Conservation (phyloP, 2,797 vertebrate species). For the Enteromius treurensis region DNA sequence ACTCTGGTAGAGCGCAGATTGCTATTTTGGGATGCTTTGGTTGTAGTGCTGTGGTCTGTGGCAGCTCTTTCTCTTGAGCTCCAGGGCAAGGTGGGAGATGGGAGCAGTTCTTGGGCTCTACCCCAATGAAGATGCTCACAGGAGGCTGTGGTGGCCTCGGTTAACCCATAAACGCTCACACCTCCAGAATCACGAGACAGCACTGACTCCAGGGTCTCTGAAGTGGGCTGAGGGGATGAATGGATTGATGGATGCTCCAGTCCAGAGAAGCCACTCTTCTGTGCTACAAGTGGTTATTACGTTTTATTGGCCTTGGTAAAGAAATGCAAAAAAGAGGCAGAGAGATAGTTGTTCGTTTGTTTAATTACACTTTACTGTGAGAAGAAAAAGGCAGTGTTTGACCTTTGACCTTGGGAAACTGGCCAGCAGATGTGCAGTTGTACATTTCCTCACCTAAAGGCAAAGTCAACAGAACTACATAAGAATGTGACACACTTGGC, state of each 20-base stretch:
- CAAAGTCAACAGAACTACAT: slow-evolving; percentile 9
- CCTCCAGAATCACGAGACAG: slow-evolving; percentile 7
- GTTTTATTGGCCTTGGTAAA: slow-evolving; percentile 22
- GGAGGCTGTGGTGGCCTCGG: not conserved
- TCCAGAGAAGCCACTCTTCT: slow-evolving; percentile 4
- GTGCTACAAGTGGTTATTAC: slow-evolving; percentile 9
- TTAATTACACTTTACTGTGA: slow-evolving; percentile 25
- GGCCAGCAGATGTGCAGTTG: not conserved
- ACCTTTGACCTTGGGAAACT: slow-evolving; percentile 10
- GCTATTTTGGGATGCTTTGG: slow-evolving; percentile 40
- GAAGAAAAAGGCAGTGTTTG: slow-evolving; percentile 27
- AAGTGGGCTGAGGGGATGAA: slow-evolving; percentile 7
- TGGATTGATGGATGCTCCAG: slow-evolving; percentile 2
- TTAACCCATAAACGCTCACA: slow-evolving; percentile 19
- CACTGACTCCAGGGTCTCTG: not conserved
- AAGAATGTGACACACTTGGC: slow-evolving; percentile 16
- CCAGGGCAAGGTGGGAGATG: slow-evolving; percentile 46
- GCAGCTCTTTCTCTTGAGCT: slow-evolving; percentile 31
- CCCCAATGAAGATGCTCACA: slow-evolving; percentile 24
- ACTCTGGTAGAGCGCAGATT: slow-evolving; percentile 44
- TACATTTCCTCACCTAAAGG: slow-evolving; percentile 31
- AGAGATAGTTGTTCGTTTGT: slow-evolving; percentile 24
- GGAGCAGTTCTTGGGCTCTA: not conserved
- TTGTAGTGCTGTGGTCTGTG: slow-evolving; percentile 44
- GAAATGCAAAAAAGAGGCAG: slow-evolving; percentile 40